Evolutionary conservation across 2,888 invertebrate genomes (phyloP).

Genomic region (Patella caerulea): DNA sequence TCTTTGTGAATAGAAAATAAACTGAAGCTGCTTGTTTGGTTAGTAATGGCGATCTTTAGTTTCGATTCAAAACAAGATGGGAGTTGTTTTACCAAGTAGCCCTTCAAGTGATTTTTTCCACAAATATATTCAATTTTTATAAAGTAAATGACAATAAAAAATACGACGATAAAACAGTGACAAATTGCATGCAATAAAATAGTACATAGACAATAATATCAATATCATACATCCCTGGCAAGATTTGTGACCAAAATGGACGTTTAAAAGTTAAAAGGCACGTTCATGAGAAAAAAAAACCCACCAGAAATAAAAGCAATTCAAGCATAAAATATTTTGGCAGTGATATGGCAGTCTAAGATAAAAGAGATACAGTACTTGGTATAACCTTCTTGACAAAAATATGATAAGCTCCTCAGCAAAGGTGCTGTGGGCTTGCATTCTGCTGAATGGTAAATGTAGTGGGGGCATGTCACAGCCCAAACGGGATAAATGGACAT

Average conservation of each 20-base stretch:
- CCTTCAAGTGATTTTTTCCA: background rate
- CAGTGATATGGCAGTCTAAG: constrained; percentile 1
- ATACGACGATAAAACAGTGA: background rate
- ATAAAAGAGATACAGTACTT: no score
- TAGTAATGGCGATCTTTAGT: no score
- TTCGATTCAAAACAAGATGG: no score
- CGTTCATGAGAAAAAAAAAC: background rate
- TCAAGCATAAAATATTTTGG: background rate
- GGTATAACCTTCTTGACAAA: no score
- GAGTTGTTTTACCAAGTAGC: no score
- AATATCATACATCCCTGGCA: constrained; percentile 3
- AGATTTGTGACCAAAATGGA: constrained; percentile 5
- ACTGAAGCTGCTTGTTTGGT: no score
- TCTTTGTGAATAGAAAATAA: background rate
- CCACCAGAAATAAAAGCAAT: background rate
- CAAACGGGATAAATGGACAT: no score
- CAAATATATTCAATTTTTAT: background rate
- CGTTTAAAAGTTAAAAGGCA: background rate
- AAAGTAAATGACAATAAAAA: background rate
- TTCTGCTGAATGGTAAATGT: no score
- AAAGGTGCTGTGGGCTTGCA: no score
- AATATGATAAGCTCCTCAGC: no score
- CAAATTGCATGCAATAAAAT: background rate
- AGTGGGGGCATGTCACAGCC: no score
- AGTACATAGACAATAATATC: background rate